Evolutionary conservation across 2,888 invertebrate species (phyloP).

Genomic region (Brachypalpus laphriformis): DNA sequence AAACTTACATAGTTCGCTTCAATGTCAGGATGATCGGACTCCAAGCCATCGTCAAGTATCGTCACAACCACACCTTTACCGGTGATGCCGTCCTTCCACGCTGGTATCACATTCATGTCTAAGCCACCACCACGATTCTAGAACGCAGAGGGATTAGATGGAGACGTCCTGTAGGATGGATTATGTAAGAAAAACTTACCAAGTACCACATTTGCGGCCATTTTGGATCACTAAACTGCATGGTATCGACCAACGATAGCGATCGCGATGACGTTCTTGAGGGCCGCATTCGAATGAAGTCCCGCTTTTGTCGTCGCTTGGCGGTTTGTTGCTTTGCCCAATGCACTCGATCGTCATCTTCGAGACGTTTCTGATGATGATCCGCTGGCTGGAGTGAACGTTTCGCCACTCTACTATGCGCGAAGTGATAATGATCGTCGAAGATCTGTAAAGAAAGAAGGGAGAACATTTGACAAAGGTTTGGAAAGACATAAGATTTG

Average conservation of each 20-base stretch:
- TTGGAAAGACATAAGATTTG: too few species aligned
- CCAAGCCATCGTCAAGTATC: constrained; percentile 97
- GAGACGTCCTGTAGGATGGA: too few species aligned
- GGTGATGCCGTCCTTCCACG: constrained; percentile 97
- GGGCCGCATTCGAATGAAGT: constrained; percentile 85
- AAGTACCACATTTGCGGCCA: constrained; percentile 99
- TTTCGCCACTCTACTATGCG: constrained; percentile 90
- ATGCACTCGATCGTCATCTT: constrained; percentile 89
- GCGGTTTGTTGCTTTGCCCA: constrained; percentile 93
- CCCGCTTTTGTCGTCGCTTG: constrained; percentile 91
- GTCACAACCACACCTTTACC: constrained; percentile 98
- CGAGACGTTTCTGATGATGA: constrained; percentile 88
- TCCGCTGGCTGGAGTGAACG: constrained; percentile 89
- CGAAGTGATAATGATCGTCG: constrained; percentile 93
- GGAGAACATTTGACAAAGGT: neutral
- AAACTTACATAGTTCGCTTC: constrained; percentile 94
- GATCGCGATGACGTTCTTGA: constrained; percentile 78
- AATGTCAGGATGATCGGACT: constrained; percentile 97
- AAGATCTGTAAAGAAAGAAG: constrained; percentile 88
- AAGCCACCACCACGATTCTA: constrained; percentile 95
- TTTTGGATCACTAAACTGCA: constrained; percentile 91
- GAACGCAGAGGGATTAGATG: constrained; percentile 72
- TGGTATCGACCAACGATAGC: constrained; percentile 78
- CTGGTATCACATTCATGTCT: constrained; percentile 98
- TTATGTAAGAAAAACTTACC: constrained; percentile 86